phyloP scores from a whole-genome alignment of 1,140 invertebrate species.

The Plectrocnemia conspersa region DNA sequence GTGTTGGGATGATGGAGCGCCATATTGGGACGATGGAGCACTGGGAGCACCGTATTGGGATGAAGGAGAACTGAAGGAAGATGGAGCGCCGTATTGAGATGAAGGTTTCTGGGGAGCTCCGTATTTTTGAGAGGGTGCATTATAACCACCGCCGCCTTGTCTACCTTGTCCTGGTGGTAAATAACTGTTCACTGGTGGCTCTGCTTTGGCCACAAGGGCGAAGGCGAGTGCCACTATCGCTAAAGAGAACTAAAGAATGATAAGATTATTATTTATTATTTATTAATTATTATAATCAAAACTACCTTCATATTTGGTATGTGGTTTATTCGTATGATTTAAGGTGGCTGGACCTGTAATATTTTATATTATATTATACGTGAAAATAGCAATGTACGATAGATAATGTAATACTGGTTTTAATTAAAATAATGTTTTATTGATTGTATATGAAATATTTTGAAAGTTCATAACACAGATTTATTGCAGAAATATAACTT shows the following conservation, averaged over 20 bases:
- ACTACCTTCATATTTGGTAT: no score
- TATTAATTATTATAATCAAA: no score
- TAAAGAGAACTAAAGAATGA: slow-evolving; percentile 20
- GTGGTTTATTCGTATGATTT: no score
- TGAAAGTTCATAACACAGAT: no score
- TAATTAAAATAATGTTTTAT: no score
- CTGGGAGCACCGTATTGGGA: slow-evolving; percentile 22
- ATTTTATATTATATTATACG: no score
- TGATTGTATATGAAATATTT: no score
- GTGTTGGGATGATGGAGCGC: no score
- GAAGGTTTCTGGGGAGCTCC: slow-evolving; percentile 29
- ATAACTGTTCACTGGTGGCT: slow-evolving; percentile 27
- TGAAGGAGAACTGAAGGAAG: slow-evolving; percentile 24
- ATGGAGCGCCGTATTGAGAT: slow-evolving; percentile 30
- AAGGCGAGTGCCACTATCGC: slow-evolving; percentile 6
- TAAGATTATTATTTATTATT: slow-evolving; percentile 10
- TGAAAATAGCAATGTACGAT: no score
- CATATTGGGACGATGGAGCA: slow-evolving; percentile 24
- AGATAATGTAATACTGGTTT: no score
- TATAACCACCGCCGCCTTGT: slow-evolving; percentile 26
- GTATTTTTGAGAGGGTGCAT: slow-evolving; percentile 19
- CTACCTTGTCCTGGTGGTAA: slow-evolving; percentile 24
- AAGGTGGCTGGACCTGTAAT: no score
- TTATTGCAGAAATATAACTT: no score
- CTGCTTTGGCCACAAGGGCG: slow-evolving; percentile 23